A percentile compares a stretch with the other conserved stretches of the same genome.
These are phyloP conservation scores for Psilopsiagon aymara DNA, from an alignment of 2,113 vertebrate species.

Conservation along the genomic window DNA sequence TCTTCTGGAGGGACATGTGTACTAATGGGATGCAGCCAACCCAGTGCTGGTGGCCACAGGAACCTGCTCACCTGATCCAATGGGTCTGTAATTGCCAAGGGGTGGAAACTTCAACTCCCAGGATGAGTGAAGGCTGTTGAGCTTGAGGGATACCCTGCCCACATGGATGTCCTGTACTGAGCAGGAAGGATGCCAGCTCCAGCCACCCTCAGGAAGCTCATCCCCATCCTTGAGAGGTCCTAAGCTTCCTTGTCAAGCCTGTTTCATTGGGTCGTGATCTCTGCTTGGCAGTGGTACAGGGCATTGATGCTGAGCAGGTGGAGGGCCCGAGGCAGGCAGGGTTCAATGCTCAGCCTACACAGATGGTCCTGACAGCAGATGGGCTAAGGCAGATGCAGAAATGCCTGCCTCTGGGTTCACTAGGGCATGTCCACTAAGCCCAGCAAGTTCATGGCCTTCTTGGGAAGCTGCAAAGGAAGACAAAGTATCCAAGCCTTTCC, in stretches of 20 bases:
- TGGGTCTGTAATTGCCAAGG: neutral
- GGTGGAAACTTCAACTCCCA: neutral
- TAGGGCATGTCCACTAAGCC: neutral
- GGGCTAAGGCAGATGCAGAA: neutral
- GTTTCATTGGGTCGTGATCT: neutral
- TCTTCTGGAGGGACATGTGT: neutral
- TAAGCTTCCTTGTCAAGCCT: conserved; percentile 44
- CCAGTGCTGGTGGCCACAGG: accelerated
- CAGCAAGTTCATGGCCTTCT: neutral
- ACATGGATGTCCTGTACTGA: neutral
- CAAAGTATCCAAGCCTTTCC: neutral
- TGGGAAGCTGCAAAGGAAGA: neutral
- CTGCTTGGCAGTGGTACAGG: conserved; percentile 33
- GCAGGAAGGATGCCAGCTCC: conserved; percentile 43
- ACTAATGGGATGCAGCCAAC: neutral
- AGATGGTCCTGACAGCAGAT: conserved; percentile 53
- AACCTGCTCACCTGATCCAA: neutral
- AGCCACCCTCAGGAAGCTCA: conserved; percentile 37
- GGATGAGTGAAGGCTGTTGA: neutral
- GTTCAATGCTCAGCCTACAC: conserved; percentile 5
- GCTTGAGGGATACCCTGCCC: conserved; percentile 7
- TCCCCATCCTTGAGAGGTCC: conserved; percentile 37
- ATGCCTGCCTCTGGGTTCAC: conserved; percentile 40
- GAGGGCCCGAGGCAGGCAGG: conserved; percentile 7
- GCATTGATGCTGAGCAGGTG: conserved; percentile 42